These are phyloP conservation scores for Ischnura elegans DNA, from an alignment of 2,888 invertebrate genomes.

Conservation along the genomic window DNA sequence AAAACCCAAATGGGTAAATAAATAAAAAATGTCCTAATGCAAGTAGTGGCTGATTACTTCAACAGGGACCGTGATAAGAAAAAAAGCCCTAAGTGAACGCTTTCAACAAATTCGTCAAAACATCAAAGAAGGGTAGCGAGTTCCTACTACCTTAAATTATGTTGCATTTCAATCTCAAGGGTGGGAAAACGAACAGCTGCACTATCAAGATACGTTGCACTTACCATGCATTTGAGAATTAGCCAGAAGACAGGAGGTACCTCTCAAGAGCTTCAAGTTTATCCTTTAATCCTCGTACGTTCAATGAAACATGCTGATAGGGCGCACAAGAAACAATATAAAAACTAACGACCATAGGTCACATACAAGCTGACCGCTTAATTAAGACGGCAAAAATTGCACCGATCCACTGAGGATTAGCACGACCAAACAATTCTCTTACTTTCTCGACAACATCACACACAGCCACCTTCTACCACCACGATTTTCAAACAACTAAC, in stretches of 20 bases:
- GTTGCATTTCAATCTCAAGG: background rate
- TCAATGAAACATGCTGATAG: conserved; percentile 18
- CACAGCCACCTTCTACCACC: background rate
- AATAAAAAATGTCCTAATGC: too few relatives aligned
- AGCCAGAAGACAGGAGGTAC: background rate
- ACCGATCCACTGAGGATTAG: conserved; percentile 29
- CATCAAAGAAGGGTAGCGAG: too few relatives aligned
- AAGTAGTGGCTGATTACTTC: too few relatives aligned
- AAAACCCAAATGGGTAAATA: too few relatives aligned
- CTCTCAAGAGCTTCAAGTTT: background rate
- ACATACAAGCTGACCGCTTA: background rate
- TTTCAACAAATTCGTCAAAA: too few relatives aligned
- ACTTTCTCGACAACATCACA: background rate
- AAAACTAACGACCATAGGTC: background rate
- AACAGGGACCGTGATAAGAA: too few relatives aligned
- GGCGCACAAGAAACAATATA: background rate
- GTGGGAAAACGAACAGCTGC: background rate
- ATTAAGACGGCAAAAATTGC: background rate
- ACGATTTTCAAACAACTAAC: conserved; percentile 44
- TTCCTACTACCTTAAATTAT: too few relatives aligned
- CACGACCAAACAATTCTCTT: background rate
- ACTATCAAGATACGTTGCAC: background rate
- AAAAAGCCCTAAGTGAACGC: too few relatives aligned
- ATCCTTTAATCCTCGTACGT: conserved; percentile 46
- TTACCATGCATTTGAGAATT: background rate